Base-by-base conservation (phyloP, 2,888 invertebrate species). In the Eupithecia centaureata region DNA sequence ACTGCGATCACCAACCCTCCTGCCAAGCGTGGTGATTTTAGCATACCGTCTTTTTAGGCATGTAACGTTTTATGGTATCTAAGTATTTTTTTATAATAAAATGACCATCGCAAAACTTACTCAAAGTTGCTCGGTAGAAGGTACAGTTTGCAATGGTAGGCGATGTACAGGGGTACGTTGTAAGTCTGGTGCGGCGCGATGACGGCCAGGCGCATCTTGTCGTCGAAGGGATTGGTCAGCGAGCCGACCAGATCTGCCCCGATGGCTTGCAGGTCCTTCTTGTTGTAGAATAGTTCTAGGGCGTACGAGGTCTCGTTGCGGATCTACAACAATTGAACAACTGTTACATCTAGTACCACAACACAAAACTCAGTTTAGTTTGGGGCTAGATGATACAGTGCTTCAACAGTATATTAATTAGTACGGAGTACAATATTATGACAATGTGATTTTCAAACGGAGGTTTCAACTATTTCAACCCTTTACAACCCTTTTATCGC, bases 101-200 rank as follows among this genome's bases (percentile, higher is more conserved):
- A 18, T 15, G 8, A 56, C 8, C 2, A n/a, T 8, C 15, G 8
- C 12, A 3, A 0, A 22, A 93, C 95, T 95, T 83, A 96, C 96
- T 95, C 95, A 57, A 95, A 94, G 79, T 96, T 95, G 5, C 96
- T 95, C 5, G 97, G 97, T 80, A 96, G 94, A 47, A 97, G 87
- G 83, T 95, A 96, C 64, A 97, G 89, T 74, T 95, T 95, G 86
- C 96, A 97, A 81, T 97, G 96, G 80, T 97, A 97, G 1, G 97
- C 97, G 61, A 97, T 95, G 79, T 95, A 95, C 52, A 97, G 89
- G 1, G 97, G 97, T 30, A 97, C 95, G 77, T 96, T 95, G 84
- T 95, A 97, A 0, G 94, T 94, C 77, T 96, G 96, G 75, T 96
- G 95, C 0, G 97, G 96, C 65, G 96, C 96, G 25, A 97, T 89